Evolutionary conservation across 2,797 vertebrate species (phyloP), one percentile per base, ranked within the genome.

Genomic region (Cuculus canorus): DNA sequence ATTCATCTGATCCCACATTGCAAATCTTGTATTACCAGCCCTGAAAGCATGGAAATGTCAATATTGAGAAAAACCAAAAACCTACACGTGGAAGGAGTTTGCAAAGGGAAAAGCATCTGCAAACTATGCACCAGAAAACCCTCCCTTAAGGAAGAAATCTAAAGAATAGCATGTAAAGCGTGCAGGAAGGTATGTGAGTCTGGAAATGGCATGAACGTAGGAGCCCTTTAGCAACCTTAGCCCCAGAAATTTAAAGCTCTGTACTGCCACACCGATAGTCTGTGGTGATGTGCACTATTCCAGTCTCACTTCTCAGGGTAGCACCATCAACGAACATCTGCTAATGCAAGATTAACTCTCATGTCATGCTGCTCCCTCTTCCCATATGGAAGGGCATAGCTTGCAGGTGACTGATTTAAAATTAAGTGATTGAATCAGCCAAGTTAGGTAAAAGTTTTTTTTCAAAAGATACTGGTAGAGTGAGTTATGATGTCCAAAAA

Each of bases 161-260:
- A 50, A 82, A 69, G 12, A 54, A 11, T 39, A 73, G 21, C 35
- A 64, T 6, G 28, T 30, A 76, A 68, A 68, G 19, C 48, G 66
- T 9, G 19, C 13, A 39, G 50, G 59, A 50, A 73, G 21, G 19
- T 21, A 12, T 9, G 14, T 45, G 75, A 45, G 15, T 66, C 63
- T 53, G 35, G 52, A 53, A 35, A 3, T 0, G 16, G 17, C 6
- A 15, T 72, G 64, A 33, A n/a, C 4, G 0, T 4, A 11, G 23
- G 9, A 47, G 27, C 56, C 43, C n/a, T 90, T 65, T 13, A 35
- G 30, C 43, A 87, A 6, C 41, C 52, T 59, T 32, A 35, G 13
- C 5, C 28, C 8, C 35, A 48, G 60, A 35, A 8, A 16, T 15
- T 82, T 17, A 43, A 23, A 85, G 13, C 35, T 23, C 65, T 52